Evolutionary conservation across 1,140 invertebrate genomes (phyloP).

Genomic region (Drosophila truncata): DNA sequence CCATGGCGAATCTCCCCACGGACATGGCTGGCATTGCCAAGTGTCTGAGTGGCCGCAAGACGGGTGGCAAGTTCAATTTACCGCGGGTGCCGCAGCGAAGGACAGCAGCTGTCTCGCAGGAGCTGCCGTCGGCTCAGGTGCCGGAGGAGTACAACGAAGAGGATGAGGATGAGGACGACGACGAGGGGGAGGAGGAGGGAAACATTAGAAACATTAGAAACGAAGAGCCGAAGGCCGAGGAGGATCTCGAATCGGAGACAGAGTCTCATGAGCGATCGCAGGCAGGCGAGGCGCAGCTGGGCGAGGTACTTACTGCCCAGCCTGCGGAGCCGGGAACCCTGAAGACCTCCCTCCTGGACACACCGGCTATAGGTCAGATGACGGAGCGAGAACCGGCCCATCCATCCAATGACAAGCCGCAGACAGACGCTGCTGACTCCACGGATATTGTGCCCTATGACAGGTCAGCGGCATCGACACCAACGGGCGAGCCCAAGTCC

Average conservation of each 20-base stretch:
- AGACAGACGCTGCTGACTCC: slow-evolving; percentile 28
- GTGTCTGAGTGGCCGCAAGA: slow-evolving; percentile 90
- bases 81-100: slow-evolving; percentile 70
- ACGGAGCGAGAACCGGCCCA: slow-evolving; percentile 97
- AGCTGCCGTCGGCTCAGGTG: slow-evolving; percentile 64
- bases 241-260: slow-evolving; percentile 68
- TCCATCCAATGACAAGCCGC: slow-evolving; percentile 86
- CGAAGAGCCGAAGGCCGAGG: slow-evolving; percentile 43
- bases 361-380: slow-evolving; percentile 93
- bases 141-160: slow-evolving; percentile 65
- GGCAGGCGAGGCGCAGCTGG: slow-evolving; percentile 91
- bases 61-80: slow-evolving; percentile 83
- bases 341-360: slow-evolving; percentile 95
- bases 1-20: slow-evolving; percentile 97
- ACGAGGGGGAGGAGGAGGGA: slow-evolving; percentile 44
- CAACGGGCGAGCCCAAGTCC: slow-evolving; percentile 55
- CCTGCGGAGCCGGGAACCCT: slow-evolving; percentile 96
- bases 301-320: slow-evolving; percentile 89
- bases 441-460: slow-evolving; percentile 58
- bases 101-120: slow-evolving; percentile 43
- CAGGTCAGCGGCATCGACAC: slow-evolving; percentile 46
- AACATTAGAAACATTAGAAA: slow-evolving; percentile 29
- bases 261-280: slow-evolving; percentile 74
- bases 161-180: slow-evolving; percentile 53
- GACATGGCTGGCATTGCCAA: slow-evolving; percentile 96